Percentiles rank a stretch among this genome's conserved stretches.
These are phyloP conservation scores for Polymixis lichenea DNA, from an alignment of 2,888 invertebrate species.

Conservation along the genomic window DNA sequence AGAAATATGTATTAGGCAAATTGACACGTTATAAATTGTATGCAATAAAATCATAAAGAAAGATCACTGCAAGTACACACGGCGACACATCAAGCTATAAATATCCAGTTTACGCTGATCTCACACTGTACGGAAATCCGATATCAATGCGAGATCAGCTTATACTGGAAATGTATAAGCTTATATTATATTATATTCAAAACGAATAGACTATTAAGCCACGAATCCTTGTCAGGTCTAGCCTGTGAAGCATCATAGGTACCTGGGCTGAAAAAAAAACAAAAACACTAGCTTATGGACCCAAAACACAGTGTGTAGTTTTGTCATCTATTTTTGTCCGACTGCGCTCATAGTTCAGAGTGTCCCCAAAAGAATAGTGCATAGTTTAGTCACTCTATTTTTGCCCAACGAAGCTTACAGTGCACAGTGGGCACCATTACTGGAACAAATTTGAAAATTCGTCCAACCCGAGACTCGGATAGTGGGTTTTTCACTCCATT, in stretches of 20 bases:
- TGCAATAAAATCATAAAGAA: too few species aligned
- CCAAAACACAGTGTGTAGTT: not conserved
- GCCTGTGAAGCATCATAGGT: not conserved
- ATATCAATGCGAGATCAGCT: too few species aligned
- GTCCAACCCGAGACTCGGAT: conserved; percentile 30
- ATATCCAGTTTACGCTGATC: too few species aligned
- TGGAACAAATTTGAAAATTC: conserved; percentile 60
- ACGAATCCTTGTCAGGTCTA: not conserved
- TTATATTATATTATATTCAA: too few species aligned
- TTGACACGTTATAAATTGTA: too few species aligned
- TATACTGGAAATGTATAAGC: too few species aligned
- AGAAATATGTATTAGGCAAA: too few species aligned
- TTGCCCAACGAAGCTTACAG: conserved; percentile 1
- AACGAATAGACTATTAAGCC: too few species aligned
- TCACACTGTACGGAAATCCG: too few species aligned
- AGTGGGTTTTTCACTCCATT: conserved; percentile 63
- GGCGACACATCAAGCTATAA: too few species aligned
- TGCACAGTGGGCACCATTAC: conserved; percentile 43
- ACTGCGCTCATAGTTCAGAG: not conserved
- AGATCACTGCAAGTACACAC: too few species aligned
- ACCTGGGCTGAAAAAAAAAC: not conserved
- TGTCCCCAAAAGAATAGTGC: not conserved
- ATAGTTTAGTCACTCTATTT: conserved; percentile 19
- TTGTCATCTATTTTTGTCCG: not conserved
- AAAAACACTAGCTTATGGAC: not conserved